These are phyloP conservation scores for Morpho helenor DNA, from an alignment of 2,888 invertebrate genomes.

Conservation along the genomic window DNA sequence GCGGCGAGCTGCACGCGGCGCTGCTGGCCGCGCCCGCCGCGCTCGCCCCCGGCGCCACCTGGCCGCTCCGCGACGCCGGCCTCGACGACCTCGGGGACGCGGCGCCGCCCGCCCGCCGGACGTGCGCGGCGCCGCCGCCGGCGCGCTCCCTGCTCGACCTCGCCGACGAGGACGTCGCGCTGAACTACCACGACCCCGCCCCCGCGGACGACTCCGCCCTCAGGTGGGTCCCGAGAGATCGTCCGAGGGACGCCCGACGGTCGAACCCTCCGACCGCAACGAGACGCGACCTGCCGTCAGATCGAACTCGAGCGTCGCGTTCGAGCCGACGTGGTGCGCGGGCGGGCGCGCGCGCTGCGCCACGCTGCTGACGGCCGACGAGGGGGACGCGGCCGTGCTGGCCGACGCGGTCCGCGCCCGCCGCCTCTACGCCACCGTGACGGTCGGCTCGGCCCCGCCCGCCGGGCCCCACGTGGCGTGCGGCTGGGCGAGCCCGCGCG, in stretches of 20 bases:
- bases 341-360: conserved; percentile 36
- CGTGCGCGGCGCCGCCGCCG: conserved; percentile 39
- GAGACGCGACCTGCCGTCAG: background rate
- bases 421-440: conserved; percentile 37
- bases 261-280: no score
- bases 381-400: conserved; percentile 41
- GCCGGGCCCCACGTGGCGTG: conserved; percentile 33
- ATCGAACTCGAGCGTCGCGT: conserved; percentile 31
- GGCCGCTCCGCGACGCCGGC: conserved; percentile 46
- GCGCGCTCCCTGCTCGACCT: conserved; percentile 54
- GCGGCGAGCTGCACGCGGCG: conserved; percentile 36
- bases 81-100: conserved; percentile 53
- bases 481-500: conserved; percentile 35
- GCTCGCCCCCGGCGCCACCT: conserved; percentile 32
- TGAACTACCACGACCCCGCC: no score
- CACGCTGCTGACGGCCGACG: conserved; percentile 41
- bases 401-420: conserved; percentile 30
- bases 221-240: background rate
- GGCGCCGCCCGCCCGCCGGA: conserved; percentile 46
- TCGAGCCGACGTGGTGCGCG: conserved; percentile 78
- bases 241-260: no score
- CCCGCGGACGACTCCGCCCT: background rate
- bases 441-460: conserved; percentile 27
- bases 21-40: conserved; percentile 41
- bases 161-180: conserved; percentile 35